Evolutionary conservation across 2,797 vertebrate genomes (phyloP).

Genomic region (Notoglanidium macrostoma): DNA sequence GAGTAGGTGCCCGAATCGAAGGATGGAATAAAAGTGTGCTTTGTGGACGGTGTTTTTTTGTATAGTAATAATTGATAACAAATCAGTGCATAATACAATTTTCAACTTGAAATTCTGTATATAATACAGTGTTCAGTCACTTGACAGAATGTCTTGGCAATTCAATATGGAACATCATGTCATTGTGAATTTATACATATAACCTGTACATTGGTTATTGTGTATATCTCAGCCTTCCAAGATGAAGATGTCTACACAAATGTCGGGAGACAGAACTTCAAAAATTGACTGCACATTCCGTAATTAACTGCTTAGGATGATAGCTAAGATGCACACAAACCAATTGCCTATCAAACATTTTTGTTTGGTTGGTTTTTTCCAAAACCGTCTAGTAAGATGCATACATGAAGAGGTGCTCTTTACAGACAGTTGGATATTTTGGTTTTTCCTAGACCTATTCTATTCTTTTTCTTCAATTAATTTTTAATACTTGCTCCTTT

Average conservation of each 20-base stretch:
- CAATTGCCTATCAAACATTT: not conserved
- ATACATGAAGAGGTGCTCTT: not conserved
- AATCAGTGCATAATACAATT: conserved; percentile 13
- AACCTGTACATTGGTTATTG: not conserved
- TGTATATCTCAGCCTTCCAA: not conserved
- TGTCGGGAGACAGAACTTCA: not conserved
- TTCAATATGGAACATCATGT: too few species aligned
- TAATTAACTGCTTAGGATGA: not conserved
- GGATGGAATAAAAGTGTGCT: not conserved
- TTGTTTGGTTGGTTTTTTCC: not conserved
- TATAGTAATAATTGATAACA: not conserved
- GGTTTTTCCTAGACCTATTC: not conserved
- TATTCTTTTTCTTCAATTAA: not conserved
- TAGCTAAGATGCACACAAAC: not conserved
- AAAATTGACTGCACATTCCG: not conserved
- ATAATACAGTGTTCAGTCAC: not conserved
- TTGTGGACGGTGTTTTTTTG: not conserved
- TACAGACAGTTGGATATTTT: not conserved
- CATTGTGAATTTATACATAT: not conserved
- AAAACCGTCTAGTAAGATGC: not conserved
- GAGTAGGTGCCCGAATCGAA: conserved; percentile 11
- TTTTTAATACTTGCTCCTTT: not conserved
- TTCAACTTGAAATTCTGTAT: not conserved
- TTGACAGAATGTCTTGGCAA: not conserved
- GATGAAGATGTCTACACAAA: not conserved